Base-by-base conservation (phyloP, 2,797 vertebrate species). In the Leptatherina wallacei region DNA sequence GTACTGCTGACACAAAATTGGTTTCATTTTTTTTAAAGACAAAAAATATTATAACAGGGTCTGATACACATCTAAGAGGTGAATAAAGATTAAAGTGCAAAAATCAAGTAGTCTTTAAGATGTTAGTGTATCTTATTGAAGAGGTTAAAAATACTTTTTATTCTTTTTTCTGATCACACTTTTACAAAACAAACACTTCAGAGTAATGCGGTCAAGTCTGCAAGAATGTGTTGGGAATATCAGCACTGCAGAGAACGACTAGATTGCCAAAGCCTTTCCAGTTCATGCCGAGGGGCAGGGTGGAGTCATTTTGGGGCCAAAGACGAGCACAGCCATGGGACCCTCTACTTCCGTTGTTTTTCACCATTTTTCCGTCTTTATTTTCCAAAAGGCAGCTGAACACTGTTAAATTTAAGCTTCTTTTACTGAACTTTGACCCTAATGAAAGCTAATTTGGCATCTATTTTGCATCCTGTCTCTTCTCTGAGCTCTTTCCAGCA, bases 1-100 rank as follows among this genome's bases (percentile, higher is more conserved):
- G 27, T 49, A 36, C 18, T 47, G 58, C 72, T 51, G 79, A 80
- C 73, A 72, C 49, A 16, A 61, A 67, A 81, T 56, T 72, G 74
- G 30, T 81, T 82, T 69, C 2, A 1, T 51, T 33, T 56, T 33
- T 56, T 22, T 54, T 27, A 40, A 29, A 38, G 40, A 66, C 22
- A 47, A 61, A 49, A 22, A 57, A 68, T 36, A 32, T 44, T 33
- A 30, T 60, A 62, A 35, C 20, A n/a, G 33, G 33, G 24, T 58
- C 12, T 51, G 16, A 51, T 12, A 51, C 32, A 22, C 10, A 52
- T 59, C 27, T 49, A 57, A 63, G 51, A 30, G 13, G 27, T 24
- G 22, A 16, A 27, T 18, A 65, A 52, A 30, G 7, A 38, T 16
- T 56, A 16, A 51, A 38, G 8, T 7, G 22, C 32, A 20, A 57